A percentile compares a stretch with the other conserved stretches of the same genome.
Conservation (phyloP, 2,113 vertebrate genomes). For the Myotis brandtii region DNA sequence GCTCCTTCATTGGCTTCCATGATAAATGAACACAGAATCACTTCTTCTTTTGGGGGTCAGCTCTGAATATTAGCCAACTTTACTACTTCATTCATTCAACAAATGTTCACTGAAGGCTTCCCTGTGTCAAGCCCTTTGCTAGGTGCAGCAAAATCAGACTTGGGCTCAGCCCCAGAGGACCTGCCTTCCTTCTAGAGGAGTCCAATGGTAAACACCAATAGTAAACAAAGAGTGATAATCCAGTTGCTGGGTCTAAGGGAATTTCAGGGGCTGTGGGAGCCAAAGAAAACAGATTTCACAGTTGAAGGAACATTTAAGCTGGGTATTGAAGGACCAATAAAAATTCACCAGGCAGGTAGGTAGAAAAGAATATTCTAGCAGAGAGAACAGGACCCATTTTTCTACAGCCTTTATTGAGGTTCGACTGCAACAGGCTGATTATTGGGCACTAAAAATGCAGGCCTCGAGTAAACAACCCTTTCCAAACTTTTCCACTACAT, state of each 20-base stretch:
- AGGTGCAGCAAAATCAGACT: not conserved
- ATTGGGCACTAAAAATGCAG: not conserved
- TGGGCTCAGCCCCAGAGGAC: not conserved
- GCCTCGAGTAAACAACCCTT: not conserved
- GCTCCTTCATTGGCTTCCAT: too few species aligned
- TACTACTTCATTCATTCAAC: conserved; percentile 2
- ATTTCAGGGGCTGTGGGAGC: not conserved
- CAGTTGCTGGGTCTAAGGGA: not conserved
- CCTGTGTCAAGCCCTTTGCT: not conserved
- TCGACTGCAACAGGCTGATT: not conserved
- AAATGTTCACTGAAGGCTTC: not conserved
- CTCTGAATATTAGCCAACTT: not conserved
- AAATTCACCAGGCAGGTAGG: not conserved
- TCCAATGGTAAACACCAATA: not conserved
- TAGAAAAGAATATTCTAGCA: not conserved
- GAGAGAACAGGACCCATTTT: not conserved
- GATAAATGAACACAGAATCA: not conserved
- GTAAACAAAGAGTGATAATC: not conserved
- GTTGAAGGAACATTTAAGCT: not conserved
- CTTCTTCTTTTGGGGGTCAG: not conserved
- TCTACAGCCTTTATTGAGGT: not conserved
- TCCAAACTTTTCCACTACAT: not conserved
- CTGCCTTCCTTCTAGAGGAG: not conserved
- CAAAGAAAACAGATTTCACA: not conserved
- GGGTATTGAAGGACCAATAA: not conserved